Base-by-base conservation (phyloP, 2,113 vertebrate genomes). In the Macroglossus sobrinus region DNA sequence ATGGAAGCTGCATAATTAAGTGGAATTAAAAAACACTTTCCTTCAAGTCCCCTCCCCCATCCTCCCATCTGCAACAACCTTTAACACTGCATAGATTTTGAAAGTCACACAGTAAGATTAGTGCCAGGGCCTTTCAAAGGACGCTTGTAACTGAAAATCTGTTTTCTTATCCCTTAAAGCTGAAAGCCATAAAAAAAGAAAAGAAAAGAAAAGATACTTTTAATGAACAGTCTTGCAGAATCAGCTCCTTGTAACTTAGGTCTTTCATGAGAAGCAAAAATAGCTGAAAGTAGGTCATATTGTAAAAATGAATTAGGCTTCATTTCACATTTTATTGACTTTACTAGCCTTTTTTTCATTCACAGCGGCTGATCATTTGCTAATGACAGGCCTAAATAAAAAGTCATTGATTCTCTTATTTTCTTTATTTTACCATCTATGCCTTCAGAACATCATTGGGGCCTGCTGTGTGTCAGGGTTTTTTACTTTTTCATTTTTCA, bases 261-360 rank as follows among this genome's bases (percentile, higher is more conserved):
- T 98, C 0, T 59, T 97, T 98, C 97, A 72, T 97, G 97, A 98
- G 98, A 98, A 97, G 98, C 98, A 98, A 98, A 98, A 98, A 97
- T 96, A 84, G 93, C 93, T 9, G 63, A 97, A 99, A 98, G 97
- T 99, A 98, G 98, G 98, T 98, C 98, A 98, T 97, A 96, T 96
- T 99, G 97, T 98, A 98, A 98, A 98, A 98, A 96, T 96, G 97
- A 98, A 97, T 97, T 98, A 97, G 96, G 91, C 95, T 95, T 98
- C 97, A 63, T 93, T 97, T 98, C 98, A 95, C 87, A 92, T 98
- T 98, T 98, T 98, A 97, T 97, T 98, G 98, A 95, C 97, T 98
- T 97, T 94, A 93, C 92, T 69, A 94, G 96, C 93, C 72, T 68
- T 92, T 91, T 85, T 97, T 96, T 97, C 97, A 98, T 98, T 97